Evolutionary conservation across 2,797 vertebrate genomes (phyloP), one percentile per base, ranked within the genome.

Genomic region (Xiphorhynchus erythropygius): DNA sequence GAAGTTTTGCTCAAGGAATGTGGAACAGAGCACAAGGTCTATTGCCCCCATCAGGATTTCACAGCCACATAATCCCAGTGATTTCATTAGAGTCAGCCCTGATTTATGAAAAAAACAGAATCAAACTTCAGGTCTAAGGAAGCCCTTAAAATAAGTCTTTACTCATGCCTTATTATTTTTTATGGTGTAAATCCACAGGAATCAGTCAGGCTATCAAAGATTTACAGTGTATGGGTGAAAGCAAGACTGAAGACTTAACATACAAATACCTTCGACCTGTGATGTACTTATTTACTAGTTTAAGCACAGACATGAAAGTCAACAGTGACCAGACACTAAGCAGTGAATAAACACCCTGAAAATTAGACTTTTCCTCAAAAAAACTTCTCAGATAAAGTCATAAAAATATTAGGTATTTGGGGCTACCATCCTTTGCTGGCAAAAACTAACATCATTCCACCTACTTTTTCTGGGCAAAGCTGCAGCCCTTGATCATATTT

Each of bases 91-190:
- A 73, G 30, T 27, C 42, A 82, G 44, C 33, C 30, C 28, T 50
- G 39, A 90, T 74, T 89, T 90, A 77, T 59, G 81, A 64, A 64
- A 93, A 35, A 87, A 87, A 35, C 10, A 76, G 33, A 88, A 92
- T 84, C 57, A 69, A 87, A 76, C 32, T 46, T 70, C 32, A 87
- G 35, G 52, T 81, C 62, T 57, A 93, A 93, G 27, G 19, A 92
- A 94, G 30, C 11, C 41, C 46, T 93, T 96, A 81, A 93, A 96
- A 91, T 56, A 62, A 69, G 24, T 46, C 41, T 87, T 89, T 47
- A 59, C 12, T 67, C 77, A 80, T 10, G 18, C n/a, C n/a, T 42
- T 70, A 55, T 21, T 93, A 37, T 53, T 94, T 77, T 91, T 88
- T 73, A 47, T 35, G 23, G 28, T 86, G 14, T 62, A 87, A 91